Evolutionary conservation across 1,140 invertebrate species (phyloP).

Genomic region (Melipona quadrifasciata): DNA sequence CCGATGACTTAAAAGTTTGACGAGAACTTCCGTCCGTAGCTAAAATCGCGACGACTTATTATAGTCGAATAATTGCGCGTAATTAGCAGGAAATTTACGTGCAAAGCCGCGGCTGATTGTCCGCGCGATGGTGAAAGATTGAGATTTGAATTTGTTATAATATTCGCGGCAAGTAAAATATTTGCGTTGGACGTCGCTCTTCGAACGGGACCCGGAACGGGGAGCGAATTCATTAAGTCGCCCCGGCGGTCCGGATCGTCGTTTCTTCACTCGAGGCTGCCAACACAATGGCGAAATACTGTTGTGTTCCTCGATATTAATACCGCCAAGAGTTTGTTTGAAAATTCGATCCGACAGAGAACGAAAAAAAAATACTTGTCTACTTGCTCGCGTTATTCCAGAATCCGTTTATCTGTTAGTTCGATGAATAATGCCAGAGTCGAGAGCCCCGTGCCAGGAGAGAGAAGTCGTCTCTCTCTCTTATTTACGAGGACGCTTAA

Average conservation of each 20-base stretch:
- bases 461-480: background rate
- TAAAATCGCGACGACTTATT: background rate
- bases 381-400: background rate
- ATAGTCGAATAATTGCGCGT: conserved; percentile 38
- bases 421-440: background rate
- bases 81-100: conserved; percentile 29
- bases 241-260: background rate
- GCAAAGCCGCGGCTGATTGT: background rate
- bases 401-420: background rate
- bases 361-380: too few species aligned
- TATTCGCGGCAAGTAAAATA: conserved; percentile 26
- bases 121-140: background rate
- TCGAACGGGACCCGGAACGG: background rate
- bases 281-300: background rate
- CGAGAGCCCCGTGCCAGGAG: background rate
- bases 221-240: conserved; percentile 18
- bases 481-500: background rate
- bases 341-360: background rate
- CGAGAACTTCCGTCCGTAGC: background rate
- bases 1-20: conserved; percentile 26
- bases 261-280: background rate
- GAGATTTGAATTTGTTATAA: conserved; percentile 2
- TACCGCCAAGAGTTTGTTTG: background rate
- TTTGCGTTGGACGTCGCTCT: conserved; percentile 21
- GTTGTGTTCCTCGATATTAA: background rate